Percentiles rank a stretch among this genome's conserved stretches.
Conservation (phyloP, 2,797 vertebrate genomes). For the Microctenopoma steveboyesi region DNA sequence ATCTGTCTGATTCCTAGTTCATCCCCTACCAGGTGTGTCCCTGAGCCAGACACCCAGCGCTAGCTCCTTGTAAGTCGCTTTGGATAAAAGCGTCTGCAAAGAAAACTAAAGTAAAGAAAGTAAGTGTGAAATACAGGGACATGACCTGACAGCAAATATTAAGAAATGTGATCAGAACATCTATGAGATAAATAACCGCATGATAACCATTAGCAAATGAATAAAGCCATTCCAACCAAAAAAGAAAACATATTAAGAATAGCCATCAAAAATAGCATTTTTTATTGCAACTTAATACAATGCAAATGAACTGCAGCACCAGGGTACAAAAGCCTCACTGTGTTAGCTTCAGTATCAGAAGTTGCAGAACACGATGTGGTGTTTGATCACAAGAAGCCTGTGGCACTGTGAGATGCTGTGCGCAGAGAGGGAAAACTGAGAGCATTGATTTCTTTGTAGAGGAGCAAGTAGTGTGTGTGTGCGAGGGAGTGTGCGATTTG, state of each 20-base stretch:
- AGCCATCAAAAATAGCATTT: conserved; percentile 34
- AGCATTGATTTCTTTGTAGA: conserved; percentile 77
- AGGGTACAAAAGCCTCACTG: conserved; percentile 56
- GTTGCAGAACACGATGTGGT: conserved; percentile 70
- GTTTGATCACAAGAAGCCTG: conserved; percentile 77
- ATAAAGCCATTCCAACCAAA: conserved; percentile 4
- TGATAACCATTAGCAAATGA: conserved; percentile 3
- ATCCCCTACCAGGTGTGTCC: no score
- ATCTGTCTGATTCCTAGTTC: no score
- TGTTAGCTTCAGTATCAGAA: conserved; percentile 63
- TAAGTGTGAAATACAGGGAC: background rate
- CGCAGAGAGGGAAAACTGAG: conserved; percentile 61
- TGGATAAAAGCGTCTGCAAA: no score
- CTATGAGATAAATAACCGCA: background rate
- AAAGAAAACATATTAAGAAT: conserved; percentile 11
- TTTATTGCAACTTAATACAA: conserved; percentile 42
- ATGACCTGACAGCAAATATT: background rate
- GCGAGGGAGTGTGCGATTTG: conserved; percentile 50
- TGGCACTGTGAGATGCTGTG: conserved; percentile 62
- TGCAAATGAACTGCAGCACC: conserved; percentile 48
- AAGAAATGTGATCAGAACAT: background rate
- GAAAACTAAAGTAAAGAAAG: no score
- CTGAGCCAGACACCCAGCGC: no score
- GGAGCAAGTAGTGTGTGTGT: conserved; percentile 61
- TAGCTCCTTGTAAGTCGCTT: no score